These are phyloP conservation scores for Pygoscelis antarcticus DNA, from an alignment of 2,113 vertebrate species.

Conservation along the genomic window DNA sequence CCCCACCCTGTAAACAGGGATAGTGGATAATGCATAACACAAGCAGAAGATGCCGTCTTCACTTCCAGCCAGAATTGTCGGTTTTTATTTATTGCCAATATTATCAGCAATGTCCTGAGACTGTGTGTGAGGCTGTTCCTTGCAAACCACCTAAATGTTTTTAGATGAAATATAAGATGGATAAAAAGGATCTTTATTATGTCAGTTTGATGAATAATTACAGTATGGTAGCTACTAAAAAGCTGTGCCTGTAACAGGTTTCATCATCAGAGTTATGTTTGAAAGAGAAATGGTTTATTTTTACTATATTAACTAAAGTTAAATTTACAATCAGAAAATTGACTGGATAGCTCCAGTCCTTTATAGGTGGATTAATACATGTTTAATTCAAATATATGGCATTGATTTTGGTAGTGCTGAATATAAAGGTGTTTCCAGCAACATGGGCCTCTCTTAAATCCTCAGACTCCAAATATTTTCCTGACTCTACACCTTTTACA, in stretches of 20 bases:
- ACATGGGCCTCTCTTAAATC: not conserved
- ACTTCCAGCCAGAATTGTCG: not conserved
- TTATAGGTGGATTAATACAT: not conserved
- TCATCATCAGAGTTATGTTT: not conserved
- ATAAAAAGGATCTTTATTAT: conserved; percentile 52
- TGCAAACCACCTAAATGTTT: not conserved
- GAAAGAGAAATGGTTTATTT: not conserved
- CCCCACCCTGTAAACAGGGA: rapidly evolving
- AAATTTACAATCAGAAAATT: not conserved
- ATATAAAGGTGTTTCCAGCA: not conserved
- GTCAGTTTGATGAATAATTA: conserved; percentile 43
- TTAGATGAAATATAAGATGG: conserved; percentile 37
- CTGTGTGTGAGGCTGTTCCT: not conserved
- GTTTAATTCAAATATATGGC: conserved; percentile 30
- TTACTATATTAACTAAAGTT: conserved; percentile 5
- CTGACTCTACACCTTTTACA: rapidly evolving
- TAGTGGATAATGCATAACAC: not conserved
- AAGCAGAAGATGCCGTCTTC: not conserved
- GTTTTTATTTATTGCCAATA: not conserved
- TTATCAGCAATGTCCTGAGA: not conserved
- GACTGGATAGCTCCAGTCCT: not conserved
- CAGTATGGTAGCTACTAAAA: not conserved
- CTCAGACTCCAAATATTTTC: not conserved
- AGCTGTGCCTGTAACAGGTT: not conserved
- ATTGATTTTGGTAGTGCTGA: not conserved